These are phyloP conservation scores for Elanoides forficatus DNA, from an alignment of 2,113 vertebrate genomes.

Conservation along the genomic window DNA sequence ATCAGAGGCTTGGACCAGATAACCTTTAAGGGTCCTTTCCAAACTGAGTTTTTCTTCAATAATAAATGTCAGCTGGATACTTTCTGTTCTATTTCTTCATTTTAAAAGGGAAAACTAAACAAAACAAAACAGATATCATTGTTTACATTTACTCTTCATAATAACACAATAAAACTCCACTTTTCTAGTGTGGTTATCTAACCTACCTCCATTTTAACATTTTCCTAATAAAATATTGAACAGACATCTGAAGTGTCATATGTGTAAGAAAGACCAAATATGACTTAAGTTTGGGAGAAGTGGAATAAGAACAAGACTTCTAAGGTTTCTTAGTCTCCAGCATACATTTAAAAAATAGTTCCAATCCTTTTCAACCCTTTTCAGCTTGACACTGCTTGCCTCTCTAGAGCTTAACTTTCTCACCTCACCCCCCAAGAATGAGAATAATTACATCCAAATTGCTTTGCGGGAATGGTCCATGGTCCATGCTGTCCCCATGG, in stretches of 20 bases:
- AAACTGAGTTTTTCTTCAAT: neutral
- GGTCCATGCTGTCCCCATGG: neutral
- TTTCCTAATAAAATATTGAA: neutral
- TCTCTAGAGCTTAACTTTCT: neutral
- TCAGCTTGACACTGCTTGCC: neutral
- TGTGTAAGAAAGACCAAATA: neutral
- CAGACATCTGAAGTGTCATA: neutral
- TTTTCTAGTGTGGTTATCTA: neutral
- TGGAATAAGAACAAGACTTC: neutral
- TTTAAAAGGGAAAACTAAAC: neutral
- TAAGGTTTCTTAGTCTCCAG: neutral
- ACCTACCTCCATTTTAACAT: neutral
- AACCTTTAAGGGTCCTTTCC: neutral
- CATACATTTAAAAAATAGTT: neutral
- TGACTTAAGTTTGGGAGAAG: neutral
- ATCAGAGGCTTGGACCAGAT: neutral
- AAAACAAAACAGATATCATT: neutral
- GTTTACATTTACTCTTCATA: neutral
- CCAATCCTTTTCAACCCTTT: neutral
- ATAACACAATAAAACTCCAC: neutral
- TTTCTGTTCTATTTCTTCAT: neutral
- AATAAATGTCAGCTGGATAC: neutral
- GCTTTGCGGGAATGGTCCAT: neutral
- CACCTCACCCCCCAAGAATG: rapidly evolving
- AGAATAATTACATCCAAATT: neutral